A percentile compares a stretch with the other conserved stretches of the same genome.
Evolutionary conservation across 2,797 vertebrate genomes (phyloP).

Genomic region (Heteromormyrus szaboi): DNA sequence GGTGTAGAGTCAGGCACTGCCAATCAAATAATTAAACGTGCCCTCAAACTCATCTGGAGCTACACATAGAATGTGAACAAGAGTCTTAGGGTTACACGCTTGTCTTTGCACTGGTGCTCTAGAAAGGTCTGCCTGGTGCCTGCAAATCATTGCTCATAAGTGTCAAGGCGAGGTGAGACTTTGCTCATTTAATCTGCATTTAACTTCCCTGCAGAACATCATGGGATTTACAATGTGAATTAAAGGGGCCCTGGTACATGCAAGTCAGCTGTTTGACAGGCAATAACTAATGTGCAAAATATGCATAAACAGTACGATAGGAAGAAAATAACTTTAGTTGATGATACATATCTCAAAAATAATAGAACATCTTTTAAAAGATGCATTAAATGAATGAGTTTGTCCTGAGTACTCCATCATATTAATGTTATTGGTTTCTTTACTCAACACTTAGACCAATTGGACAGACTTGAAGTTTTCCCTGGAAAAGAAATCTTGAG

Average conservation of each 20-base stretch:
- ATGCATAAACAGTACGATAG: neutral
- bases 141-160: neutral
- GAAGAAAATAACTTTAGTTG: neutral
- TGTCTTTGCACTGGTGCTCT: neutral
- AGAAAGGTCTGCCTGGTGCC: neutral
- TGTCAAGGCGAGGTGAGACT: neutral
- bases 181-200: neutral
- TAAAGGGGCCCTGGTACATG: neutral
- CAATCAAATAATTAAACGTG: neutral
- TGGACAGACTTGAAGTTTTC: neutral
- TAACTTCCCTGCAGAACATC: neutral
- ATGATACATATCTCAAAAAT: neutral
- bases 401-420: neutral
- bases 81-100: neutral
- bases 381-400: neutral
- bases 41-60: neutral
- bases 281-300: neutral
- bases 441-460: neutral
- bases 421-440: neutral
- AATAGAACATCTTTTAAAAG: neutral
- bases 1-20: conserved; percentile 11
- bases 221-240: neutral
- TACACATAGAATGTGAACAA: neutral
- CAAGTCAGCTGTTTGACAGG: neutral
- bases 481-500: neutral